phyloP scores from a whole-genome alignment of 2,888 invertebrate species.

The Scotopteryx bipunctaria region DNA sequence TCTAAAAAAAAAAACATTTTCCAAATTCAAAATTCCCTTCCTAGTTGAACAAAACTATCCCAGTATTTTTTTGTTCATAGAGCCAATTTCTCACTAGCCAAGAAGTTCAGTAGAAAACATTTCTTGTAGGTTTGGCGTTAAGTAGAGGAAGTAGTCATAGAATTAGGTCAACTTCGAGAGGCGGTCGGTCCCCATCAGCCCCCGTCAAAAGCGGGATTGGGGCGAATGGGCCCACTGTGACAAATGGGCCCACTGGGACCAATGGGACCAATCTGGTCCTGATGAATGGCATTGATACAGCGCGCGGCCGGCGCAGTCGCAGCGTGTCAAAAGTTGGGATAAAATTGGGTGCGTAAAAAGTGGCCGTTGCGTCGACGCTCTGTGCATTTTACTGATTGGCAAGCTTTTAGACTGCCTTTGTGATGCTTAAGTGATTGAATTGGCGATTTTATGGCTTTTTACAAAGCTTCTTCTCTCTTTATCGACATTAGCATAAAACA shows the following conservation, averaged over 20 bases:
- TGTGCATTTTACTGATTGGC: slow-evolving; percentile 52
- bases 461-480: slow-evolving; percentile 27
- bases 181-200: slow-evolving; percentile 74
- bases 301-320: slow-evolving; percentile 72
- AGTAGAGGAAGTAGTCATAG: slow-evolving; percentile 85
- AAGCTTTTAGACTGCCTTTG: slow-evolving; percentile 46
- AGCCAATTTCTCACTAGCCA: slow-evolving; percentile 60
- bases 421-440: slow-evolving; percentile 46
- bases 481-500: background rate
- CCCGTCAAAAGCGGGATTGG: slow-evolving; percentile 64
- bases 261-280: slow-evolving; percentile 31
- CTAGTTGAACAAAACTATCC: background rate
- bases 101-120: slow-evolving; percentile 60
- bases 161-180: slow-evolving; percentile 80
- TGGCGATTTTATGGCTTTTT: slow-evolving; percentile 34
- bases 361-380: slow-evolving; percentile 80
- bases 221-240: slow-evolving; percentile 40
- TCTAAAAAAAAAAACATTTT: slow-evolving; percentile 35
- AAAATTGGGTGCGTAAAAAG: slow-evolving; percentile 81
- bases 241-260: slow-evolving; percentile 42
- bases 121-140: slow-evolving; percentile 85
- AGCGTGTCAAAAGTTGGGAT: slow-evolving; percentile 81
- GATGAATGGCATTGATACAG: slow-evolving; percentile 53
- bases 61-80: slow-evolving; percentile 24
- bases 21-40: background rate